These are phyloP conservation scores for Neotoma lepida DNA, from an alignment of 2,113 vertebrate genomes.

Conservation along the genomic window DNA sequence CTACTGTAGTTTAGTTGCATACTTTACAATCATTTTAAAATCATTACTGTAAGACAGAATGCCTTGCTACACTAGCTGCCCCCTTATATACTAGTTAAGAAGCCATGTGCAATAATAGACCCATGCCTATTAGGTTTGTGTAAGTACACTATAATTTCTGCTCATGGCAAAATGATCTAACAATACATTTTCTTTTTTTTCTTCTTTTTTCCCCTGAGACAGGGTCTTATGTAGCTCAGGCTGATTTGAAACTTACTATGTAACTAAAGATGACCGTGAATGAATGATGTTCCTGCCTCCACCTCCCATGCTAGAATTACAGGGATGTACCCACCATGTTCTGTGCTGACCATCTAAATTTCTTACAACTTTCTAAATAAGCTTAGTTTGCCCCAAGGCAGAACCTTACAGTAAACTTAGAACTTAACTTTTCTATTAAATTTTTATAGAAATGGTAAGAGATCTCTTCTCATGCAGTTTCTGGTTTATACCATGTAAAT, in stretches of 20 bases:
- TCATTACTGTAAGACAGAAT: not conserved
- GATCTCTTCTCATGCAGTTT: not conserved
- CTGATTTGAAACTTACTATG: not conserved
- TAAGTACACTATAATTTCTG: not conserved
- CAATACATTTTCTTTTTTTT: not conserved
- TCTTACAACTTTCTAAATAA: not conserved
- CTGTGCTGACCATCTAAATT: not conserved
- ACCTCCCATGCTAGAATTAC: not conserved
- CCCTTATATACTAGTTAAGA: not conserved
- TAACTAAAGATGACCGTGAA: not conserved
- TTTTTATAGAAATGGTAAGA: conserved; percentile 29
- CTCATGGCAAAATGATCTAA: not conserved
- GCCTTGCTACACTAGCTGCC: no score
- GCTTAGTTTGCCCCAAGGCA: not conserved
- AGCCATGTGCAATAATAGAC: no score
- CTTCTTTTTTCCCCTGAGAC: fast-evolving
- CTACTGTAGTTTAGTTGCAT: not conserved
- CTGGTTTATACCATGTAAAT: conserved; percentile 28
- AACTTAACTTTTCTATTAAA: conserved; percentile 31
- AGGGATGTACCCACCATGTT: not conserved
- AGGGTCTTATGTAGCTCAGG: not conserved
- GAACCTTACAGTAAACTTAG: conserved; percentile 19
- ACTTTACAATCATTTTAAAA: not conserved
- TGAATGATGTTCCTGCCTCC: not conserved
- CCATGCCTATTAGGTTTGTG: not conserved